Percentiles rank a stretch among this genome's conserved stretches.
phyloP scores from a whole-genome alignment of 2,113 vertebrate genomes.

The Acrocephalus arundinaceus region DNA sequence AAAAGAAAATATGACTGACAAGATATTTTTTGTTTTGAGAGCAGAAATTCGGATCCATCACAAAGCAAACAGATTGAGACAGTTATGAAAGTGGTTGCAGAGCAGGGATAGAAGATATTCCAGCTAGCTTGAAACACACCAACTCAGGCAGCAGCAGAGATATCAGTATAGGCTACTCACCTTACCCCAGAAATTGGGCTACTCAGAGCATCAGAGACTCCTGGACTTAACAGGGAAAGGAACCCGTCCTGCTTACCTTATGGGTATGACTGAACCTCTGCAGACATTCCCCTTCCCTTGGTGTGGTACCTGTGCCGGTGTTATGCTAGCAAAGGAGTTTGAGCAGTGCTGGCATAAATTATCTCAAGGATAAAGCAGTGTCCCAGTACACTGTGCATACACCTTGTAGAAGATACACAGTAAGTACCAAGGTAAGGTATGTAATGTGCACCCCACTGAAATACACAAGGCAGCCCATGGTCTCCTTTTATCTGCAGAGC shows the following conservation, averaged over 20 bases:
- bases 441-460: neutral
- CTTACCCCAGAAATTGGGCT: neutral
- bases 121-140: neutral
- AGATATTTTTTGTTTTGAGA: neutral
- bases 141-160: neutral
- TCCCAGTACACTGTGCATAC: neutral
- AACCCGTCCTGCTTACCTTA: neutral
- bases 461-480: neutral
- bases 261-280: neutral
- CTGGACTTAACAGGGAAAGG: neutral
- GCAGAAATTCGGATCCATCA: neutral
- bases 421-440: neutral
- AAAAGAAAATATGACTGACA: neutral
- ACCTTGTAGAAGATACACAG: neutral
- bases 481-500: neutral
- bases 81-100: neutral
- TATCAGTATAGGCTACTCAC: neutral
- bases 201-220: neutral
- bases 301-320: neutral
- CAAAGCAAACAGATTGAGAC: constrained; percentile 13
- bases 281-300: neutral
- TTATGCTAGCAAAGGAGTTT: neutral
- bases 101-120: neutral
- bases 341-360: neutral
- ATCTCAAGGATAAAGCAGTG: neutral